A percentile compares a stretch with the other conserved stretches of the same genome.
Conservation (phyloP, 2,797 vertebrate species). For the Onychomys torridus region DNA sequence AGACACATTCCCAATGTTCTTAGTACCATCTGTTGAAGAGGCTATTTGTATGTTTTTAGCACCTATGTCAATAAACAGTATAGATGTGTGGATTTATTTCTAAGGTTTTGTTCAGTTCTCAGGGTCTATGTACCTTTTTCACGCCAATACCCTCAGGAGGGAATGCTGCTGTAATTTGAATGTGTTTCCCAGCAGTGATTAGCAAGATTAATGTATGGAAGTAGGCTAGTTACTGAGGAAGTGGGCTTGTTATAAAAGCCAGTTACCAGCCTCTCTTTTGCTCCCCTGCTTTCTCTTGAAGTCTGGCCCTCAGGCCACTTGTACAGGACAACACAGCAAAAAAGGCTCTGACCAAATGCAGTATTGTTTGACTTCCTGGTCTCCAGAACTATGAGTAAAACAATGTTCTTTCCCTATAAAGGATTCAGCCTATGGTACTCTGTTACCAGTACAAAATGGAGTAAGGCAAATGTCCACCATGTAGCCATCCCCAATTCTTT, state of each 20-base stretch:
- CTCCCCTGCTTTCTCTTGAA: neutral
- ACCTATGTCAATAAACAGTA: neutral
- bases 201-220: neutral
- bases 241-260: neutral
- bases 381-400: neutral
- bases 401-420: neutral
- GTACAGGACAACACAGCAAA: neutral
- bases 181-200: neutral
- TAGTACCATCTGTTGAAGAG: neutral
- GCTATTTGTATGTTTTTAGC: neutral
- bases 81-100: neutral
- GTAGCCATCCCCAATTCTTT: neutral
- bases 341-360: neutral
- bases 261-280: neutral
- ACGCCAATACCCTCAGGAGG: neutral
- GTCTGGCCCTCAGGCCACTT: neutral
- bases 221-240: neutral
- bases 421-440: neutral
- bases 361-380: neutral
- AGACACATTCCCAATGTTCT: too few relatives aligned
- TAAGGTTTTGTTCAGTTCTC: neutral
- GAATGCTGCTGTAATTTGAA: neutral
- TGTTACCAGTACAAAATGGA: neutral
- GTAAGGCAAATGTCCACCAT: neutral
- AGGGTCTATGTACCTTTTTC: neutral